A percentile compares a stretch with the other conserved stretches of the same genome.
phyloP scores from a whole-genome alignment of 2,888 invertebrate genomes.

The Petrolisthes manimaculis region DNA sequence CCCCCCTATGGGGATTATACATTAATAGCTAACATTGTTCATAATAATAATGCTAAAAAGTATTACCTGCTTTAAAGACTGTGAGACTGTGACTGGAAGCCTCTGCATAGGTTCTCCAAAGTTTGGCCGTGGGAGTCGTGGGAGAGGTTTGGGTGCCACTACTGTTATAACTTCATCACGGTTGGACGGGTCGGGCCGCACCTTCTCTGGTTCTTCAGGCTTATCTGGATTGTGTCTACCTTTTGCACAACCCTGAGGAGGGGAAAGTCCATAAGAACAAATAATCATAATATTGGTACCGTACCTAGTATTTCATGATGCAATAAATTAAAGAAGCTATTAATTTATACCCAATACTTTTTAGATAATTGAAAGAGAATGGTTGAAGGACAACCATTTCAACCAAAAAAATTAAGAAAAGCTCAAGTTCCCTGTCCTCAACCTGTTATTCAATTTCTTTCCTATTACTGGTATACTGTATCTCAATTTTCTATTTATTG shows the following conservation, averaged over 20 bases:
- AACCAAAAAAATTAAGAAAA: too few species aligned
- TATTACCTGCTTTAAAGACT: slow-evolving; percentile 57
- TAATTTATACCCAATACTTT: too few species aligned
- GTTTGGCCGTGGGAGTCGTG: slow-evolving; percentile 76
- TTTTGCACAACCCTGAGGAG: slow-evolving; percentile 81
- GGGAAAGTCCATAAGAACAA: not conserved
- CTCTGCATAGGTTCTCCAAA: slow-evolving; percentile 73
- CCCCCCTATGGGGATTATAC: too few species aligned
- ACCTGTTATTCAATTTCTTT: too few species aligned
- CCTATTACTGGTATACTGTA: too few species aligned
- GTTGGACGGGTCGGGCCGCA: slow-evolving; percentile 74
- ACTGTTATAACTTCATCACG: slow-evolving; percentile 76
- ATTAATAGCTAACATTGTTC: not conserved
- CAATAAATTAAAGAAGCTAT: too few species aligned
- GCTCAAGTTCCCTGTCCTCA: too few species aligned
- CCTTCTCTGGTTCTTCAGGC: slow-evolving; percentile 88
- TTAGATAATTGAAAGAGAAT: too few species aligned
- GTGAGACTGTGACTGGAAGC: slow-evolving; percentile 49
- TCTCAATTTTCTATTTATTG: too few species aligned
- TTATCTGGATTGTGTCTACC: slow-evolving; percentile 90
- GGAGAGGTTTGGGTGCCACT: slow-evolving; percentile 72
- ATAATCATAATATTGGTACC: too few species aligned
- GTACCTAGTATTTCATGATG: too few species aligned
- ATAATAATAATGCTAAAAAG: not conserved
- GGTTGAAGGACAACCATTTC: too few species aligned